Conservation (phyloP, 2,113 vertebrate species). For the Struthidea cinerea region DNA sequence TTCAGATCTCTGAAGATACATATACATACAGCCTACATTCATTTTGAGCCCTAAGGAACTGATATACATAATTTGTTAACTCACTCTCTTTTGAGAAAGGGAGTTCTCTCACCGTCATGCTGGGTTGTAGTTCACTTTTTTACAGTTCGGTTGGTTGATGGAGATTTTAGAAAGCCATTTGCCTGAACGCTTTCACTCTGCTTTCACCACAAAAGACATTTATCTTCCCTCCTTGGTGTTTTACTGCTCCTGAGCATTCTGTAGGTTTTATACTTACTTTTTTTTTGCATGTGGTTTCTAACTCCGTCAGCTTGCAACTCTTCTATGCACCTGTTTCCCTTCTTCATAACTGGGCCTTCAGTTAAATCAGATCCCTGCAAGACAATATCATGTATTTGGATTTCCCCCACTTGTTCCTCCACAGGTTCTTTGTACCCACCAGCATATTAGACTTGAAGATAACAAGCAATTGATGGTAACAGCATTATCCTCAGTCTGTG, state of each 20-base stretch:
- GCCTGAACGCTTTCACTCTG: background rate
- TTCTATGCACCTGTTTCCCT: background rate
- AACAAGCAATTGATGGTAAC: background rate
- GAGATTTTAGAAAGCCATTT: background rate
- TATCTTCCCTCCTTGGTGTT: background rate
- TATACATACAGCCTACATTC: fast-evolving
- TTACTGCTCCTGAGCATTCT: background rate
- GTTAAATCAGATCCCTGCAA: background rate
- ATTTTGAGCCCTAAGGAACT: background rate
- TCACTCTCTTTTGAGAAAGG: background rate
- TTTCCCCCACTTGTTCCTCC: background rate
- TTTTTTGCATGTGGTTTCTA: background rate
- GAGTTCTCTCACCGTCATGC: background rate
- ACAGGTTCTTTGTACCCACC: background rate
- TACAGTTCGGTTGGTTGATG: background rate
- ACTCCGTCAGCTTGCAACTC: background rate
- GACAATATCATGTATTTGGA: background rate
- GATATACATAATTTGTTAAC: background rate
- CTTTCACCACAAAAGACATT: background rate
- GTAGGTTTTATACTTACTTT: background rate
- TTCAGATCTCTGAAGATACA: background rate
- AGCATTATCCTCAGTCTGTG: background rate
- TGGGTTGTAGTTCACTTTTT: background rate
- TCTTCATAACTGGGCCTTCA: background rate
- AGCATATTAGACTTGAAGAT: background rate